Conservation (phyloP, 2,797 vertebrate species). For the Poecilia gillii region DNA sequence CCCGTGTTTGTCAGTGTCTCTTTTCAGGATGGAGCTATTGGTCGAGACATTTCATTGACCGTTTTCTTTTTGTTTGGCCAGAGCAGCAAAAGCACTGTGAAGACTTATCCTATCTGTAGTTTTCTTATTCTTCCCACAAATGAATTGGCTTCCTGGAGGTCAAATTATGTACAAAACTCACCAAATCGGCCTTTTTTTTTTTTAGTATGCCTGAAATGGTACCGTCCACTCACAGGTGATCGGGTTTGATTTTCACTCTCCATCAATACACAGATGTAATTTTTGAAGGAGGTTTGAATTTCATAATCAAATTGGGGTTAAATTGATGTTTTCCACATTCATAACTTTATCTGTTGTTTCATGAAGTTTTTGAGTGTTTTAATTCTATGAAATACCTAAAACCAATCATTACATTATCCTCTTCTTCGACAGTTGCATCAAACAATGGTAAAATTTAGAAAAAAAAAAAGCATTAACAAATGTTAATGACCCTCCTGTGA, state of each 20-base stretch:
- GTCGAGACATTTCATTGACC: background rate
- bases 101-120: background rate
- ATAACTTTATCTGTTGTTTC: background rate
- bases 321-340: background rate
- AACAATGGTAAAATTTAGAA: background rate
- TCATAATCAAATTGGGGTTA: background rate
- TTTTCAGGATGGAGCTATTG: background rate
- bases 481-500: constrained; percentile 58
- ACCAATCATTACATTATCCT: constrained; percentile 2
- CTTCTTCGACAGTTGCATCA: background rate
- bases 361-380: background rate
- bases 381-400: background rate
- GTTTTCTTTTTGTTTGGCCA: background rate
- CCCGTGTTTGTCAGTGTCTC: background rate
- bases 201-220: background rate
- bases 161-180: background rate
- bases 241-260: constrained; percentile 26
- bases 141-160: background rate
- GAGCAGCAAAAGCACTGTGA: background rate
- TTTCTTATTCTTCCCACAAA: background rate
- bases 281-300: constrained; percentile 14
- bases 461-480: constrained; percentile 14
- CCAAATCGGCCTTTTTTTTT: too few relatives aligned
- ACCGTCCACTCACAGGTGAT: too few relatives aligned
- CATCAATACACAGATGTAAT: constrained; percentile 37